Evolutionary conservation across 2,113 vertebrate species (phyloP), one percentile per base, ranked within the genome.

Genomic region (Chrysemys picta): DNA sequence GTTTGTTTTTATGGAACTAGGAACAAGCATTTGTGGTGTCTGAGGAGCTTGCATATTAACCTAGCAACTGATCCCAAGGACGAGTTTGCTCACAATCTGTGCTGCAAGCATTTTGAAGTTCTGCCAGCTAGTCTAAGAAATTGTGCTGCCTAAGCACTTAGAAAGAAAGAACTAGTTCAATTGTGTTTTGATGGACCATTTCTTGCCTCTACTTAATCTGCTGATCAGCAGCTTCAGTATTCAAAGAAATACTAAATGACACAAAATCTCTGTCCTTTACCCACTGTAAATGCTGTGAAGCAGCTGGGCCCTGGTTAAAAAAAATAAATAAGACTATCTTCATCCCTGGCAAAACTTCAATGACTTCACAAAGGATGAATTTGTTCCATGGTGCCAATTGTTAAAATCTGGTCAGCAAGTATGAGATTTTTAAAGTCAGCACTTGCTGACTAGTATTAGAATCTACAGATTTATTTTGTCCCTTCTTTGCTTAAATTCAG

Each of bases 241-340:
- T 93, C 69, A 52, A 78, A 84, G 8, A 72, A n/a, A 83, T 90
- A 79, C 17, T 31, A 54, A 86, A 79, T 72, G 45, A n/a, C 35
- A 29, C 42, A 79, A 53, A 54, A 79, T 47, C 75, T 45, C 25
- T 45, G 42, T 50, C 49, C 11, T 83, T 57, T 90, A 50, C 56
- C 14, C 42, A 8, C n/a, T 75, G 29, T 24, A 53, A n/a, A 81
- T 85, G 53, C 21, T n/a, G 49, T n/a, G 31, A 53, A 80, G 87
- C 62, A 45, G n/a, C 7, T 38, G 62, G 72, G 82, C 24, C 17
- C 8, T 19, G 45, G 45, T 45, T 45, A 45, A 45, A 45, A 45
- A 45, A 45, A 45, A 45, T 45, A 45, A 45, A 52, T 42, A 62
- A 21, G 7, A 38, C n/a, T 72, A 38, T 4, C 38, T 45, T 78